These are phyloP conservation scores for Pantherophis alleghaniensis DNA, from an alignment of 2,797 vertebrate species.

Conservation along the genomic window DNA sequence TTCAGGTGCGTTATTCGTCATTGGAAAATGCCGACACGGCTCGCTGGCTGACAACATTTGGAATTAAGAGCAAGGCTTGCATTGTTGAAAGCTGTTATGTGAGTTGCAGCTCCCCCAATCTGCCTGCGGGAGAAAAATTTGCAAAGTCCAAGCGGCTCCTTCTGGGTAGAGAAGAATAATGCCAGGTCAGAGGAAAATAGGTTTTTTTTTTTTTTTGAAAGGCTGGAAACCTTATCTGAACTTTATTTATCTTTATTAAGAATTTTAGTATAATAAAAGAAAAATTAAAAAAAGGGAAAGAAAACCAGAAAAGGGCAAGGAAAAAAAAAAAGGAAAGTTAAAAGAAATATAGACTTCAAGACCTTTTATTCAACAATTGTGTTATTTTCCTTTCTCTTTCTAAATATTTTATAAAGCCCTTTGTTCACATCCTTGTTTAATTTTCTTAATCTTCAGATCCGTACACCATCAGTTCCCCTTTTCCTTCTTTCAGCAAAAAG, in stretches of 20 bases:
- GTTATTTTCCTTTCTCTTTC: neutral
- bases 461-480: neutral
- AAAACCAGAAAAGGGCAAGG: neutral
- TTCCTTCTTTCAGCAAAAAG: neutral
- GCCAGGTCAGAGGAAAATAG: neutral
- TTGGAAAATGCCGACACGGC: slow-evolving; percentile 26
- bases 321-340: neutral
- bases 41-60: slow-evolving; percentile 14
- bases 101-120: slow-evolving; percentile 56
- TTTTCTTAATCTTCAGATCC: neutral
- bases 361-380: neutral
- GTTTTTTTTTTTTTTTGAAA: too few relatives aligned
- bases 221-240: neutral
- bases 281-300: neutral
- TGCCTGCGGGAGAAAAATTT: neutral
- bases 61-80: slow-evolving; percentile 43
- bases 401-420: neutral
- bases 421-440: neutral
- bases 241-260: neutral
- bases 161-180: neutral
- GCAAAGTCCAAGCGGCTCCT: neutral
- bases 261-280: neutral
- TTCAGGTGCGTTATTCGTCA: neutral
- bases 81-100: slow-evolving; percentile 43
- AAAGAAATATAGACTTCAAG: neutral